Conservation (phyloP, 1,140 invertebrate genomes). For the Ridgeia piscesae region DNA sequence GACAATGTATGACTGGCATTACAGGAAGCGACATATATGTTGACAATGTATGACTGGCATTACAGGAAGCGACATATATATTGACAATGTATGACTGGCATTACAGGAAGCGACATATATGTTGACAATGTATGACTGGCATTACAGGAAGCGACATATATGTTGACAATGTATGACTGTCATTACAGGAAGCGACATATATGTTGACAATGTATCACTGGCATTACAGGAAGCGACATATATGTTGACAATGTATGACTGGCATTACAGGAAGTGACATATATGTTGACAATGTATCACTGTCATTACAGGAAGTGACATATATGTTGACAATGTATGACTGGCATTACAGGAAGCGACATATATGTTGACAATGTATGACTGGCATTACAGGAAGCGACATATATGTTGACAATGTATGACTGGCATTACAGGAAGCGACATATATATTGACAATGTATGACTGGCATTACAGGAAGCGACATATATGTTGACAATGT, state of each 20-base stretch:
- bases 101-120: too few species aligned
- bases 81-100: not conserved
- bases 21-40: too few species aligned
- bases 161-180: not conserved
- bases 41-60: too few species aligned
- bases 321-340: too few species aligned
- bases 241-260: too few species aligned
- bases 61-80: not conserved
- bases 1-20: not conserved
- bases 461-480: not conserved
- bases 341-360: not conserved
- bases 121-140: too few species aligned
- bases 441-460: not conserved
- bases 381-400: not conserved
- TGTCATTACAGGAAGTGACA: not conserved
- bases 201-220: not conserved
- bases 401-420: too few species aligned
- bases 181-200: not conserved
- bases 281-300: not conserved
- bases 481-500: too few species aligned
- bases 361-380: not conserved
- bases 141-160: not conserved
- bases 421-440: not conserved
- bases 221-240: not conserved
- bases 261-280: not conserved